phyloP scores from a whole-genome alignment of 1,140 invertebrate genomes.

The Palaemon carinicauda region DNA sequence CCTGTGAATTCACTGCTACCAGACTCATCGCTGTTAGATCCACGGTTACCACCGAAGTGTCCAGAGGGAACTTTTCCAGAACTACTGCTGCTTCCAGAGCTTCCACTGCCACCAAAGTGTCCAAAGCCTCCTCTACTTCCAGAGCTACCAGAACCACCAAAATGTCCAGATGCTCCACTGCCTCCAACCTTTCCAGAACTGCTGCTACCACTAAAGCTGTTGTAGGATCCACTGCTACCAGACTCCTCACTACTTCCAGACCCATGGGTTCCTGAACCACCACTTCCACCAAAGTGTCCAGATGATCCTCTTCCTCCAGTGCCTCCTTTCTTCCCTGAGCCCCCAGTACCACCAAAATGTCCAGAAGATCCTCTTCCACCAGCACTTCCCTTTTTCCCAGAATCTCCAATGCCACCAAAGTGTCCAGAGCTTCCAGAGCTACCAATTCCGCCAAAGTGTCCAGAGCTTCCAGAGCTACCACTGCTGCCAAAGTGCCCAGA shows the following conservation, averaged over 20 bases:
- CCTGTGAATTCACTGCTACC: background rate
- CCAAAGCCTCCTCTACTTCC: constrained; percentile 33
- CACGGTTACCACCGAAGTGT: background rate
- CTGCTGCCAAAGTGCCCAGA: background rate
- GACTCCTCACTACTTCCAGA: background rate
- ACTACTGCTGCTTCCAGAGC: constrained; percentile 12
- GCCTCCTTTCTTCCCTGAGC: too few relatives aligned
- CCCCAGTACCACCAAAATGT: constrained; percentile 33
- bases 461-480: too few relatives aligned
- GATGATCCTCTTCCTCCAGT: background rate
- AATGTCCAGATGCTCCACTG: background rate
- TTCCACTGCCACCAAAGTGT: background rate
- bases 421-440: constrained; percentile 2
- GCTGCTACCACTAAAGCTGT: background rate
- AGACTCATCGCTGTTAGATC: too few relatives aligned
- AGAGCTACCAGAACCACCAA: constrained; percentile 19
- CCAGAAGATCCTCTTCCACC: too few relatives aligned
- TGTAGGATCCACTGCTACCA: too few relatives aligned
- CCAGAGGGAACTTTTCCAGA: constrained; percentile 26
- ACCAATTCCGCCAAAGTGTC: too few relatives aligned
- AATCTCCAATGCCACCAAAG: constrained; percentile 4
- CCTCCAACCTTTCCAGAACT: background rate
- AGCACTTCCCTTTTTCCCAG: constrained; percentile 23
- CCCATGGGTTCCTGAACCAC: too few relatives aligned
- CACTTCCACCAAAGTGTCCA: background rate